Percentiles rank a stretch among this genome's conserved stretches.
These are phyloP conservation scores for Tineola bisselliella DNA, from an alignment of 2,888 invertebrate genomes.

Conservation along the genomic window DNA sequence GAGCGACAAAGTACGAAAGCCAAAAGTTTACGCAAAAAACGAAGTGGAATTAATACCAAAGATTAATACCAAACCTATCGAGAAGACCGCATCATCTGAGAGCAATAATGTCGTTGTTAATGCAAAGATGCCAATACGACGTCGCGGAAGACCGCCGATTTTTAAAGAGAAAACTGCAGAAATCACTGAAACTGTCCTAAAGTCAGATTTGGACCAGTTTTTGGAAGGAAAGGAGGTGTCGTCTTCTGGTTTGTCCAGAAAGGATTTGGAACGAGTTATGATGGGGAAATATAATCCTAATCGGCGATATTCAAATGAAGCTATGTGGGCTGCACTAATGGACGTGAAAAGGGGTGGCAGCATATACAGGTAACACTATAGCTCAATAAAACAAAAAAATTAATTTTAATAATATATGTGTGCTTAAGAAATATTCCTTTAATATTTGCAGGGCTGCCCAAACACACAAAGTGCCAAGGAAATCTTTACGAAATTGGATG, in stretches of 20 bases:
- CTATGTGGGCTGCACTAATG: slow-evolving; percentile 69
- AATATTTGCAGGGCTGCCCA: slow-evolving; percentile 62
- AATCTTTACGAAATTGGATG: slow-evolving; percentile 72
- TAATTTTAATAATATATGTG: background rate
- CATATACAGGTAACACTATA: slow-evolving; percentile 56
- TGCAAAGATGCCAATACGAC: slow-evolving; percentile 32
- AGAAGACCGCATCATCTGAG: slow-evolving; percentile 11
- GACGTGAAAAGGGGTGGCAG: slow-evolving; percentile 70
- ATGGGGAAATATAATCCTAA: slow-evolving; percentile 66
- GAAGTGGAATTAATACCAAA: slow-evolving; percentile 57
- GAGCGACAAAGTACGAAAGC: slow-evolving; percentile 36
- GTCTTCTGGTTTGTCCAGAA: slow-evolving; percentile 56
- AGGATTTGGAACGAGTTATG: slow-evolving; percentile 60
- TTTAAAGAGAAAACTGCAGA: slow-evolving; percentile 56
- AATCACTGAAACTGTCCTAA: slow-evolving; percentile 53
- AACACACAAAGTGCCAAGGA: slow-evolving; percentile 68
- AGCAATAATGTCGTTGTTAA: slow-evolving; percentile 26
- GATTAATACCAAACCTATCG: slow-evolving; percentile 8
- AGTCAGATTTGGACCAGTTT: slow-evolving; percentile 61
- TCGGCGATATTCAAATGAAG: slow-evolving; percentile 59
- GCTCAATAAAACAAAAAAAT: background rate
- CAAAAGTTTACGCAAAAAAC: slow-evolving; percentile 32
- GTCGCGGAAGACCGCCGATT: slow-evolving; percentile 51
- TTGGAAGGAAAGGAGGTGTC: slow-evolving; percentile 60
- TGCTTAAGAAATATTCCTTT: background rate